Evolutionary conservation across 2,113 vertebrate species (phyloP), one percentile per base, ranked within the genome.

Genomic region (Choloepus hoffmanni): DNA sequence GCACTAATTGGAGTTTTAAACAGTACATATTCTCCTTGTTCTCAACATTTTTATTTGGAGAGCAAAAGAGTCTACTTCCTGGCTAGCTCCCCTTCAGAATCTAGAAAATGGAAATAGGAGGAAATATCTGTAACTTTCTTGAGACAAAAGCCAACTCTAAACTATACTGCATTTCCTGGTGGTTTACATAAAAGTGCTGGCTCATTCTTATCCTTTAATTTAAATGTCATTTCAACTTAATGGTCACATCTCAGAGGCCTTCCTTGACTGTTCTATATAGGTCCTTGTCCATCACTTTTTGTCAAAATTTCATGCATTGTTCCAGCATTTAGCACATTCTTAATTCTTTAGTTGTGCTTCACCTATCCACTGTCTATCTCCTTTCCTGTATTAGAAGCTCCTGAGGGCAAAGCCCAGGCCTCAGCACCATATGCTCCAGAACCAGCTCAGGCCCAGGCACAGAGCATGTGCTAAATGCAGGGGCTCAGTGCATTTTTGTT

Each of bases 1-100:
- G 19, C 74, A 19, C 60, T 30, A 73, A 30, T 36, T 60, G 7
- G 28, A 93, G 24, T 43, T 85, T 72, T 82, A 72, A 76, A 65
- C 24, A 85, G 14, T 68, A 92, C 43, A 68, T 68, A 63, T 68
- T 50, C 62, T 83, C 50, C 19, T 36, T 23, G 24, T 70, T 79
- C 50, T 72, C 26, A 53, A 90, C 18, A 60, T 81, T 63, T 95
- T 60, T 88, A 91, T 97, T 97, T 97, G 70, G 67, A 90, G 84
- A 92, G 63, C 95, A 95, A 95, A 92, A 89, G 60, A 92, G 84
- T 95, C 73, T 92, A 96, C 76, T 96, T 96, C 67, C 74, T 18
- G 0, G 94, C 21, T 95, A 96, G 40, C 58, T 95, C 74, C 0
- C 0, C 97, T 97, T 97, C 36, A 19, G 79, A 85, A 94, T 94